Conservation (phyloP, 2,888 invertebrate species). For the Pammene aurita region DNA sequence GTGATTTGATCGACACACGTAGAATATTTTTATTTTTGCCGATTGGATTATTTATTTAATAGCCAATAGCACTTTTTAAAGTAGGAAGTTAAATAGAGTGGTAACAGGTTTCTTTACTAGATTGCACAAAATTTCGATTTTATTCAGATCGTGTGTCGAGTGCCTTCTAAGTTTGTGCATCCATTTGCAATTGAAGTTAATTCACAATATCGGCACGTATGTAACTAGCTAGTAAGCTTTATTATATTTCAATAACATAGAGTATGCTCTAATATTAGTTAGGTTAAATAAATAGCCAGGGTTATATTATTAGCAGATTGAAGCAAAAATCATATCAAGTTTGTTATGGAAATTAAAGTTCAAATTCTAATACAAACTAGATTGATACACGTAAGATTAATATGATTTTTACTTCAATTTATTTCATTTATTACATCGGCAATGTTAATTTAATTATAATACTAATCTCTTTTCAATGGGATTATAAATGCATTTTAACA, state of each 20-base stretch:
- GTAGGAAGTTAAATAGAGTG: background rate
- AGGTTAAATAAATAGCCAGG: background rate
- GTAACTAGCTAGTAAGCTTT: slow-evolving; percentile 18
- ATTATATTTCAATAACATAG: background rate
- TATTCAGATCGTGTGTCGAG: slow-evolving; percentile 23
- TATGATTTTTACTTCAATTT: slow-evolving; percentile 24
- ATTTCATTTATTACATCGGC: slow-evolving; percentile 5
- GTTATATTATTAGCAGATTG: slow-evolving; percentile 9
- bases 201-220: slow-evolving; percentile 7
- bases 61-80: background rate
- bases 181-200: slow-evolving; percentile 12
- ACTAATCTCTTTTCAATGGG: too few species aligned
- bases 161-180: slow-evolving; percentile 22
- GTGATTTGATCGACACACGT: slow-evolving; percentile 17
- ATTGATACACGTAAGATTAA: background rate
- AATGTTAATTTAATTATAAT: slow-evolving; percentile 19
- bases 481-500: slow-evolving; percentile 2
- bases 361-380: background rate
- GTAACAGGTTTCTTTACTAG: background rate
- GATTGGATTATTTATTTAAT: background rate
- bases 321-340: slow-evolving; percentile 24
- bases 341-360: background rate
- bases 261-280: slow-evolving; percentile 10
- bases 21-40: background rate
- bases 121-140: background rate